Conservation (phyloP, 1,140 invertebrate genomes). For the Centruroides sculpturatus region DNA sequence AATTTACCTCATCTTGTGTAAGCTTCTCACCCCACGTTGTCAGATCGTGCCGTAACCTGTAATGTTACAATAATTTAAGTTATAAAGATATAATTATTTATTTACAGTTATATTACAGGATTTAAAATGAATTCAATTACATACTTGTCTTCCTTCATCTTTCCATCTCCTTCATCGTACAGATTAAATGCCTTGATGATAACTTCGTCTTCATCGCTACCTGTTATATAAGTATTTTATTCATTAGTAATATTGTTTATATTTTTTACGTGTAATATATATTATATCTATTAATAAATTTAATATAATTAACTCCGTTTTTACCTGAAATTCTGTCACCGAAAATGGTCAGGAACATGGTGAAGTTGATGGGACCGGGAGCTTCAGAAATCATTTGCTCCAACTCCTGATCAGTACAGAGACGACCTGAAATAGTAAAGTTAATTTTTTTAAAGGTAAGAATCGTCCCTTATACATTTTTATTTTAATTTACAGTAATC, state of each 20-base stretch:
- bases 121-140: conserved; percentile 13
- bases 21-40: conserved; percentile 97
- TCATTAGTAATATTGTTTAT: conserved; percentile 16
- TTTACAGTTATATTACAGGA: not conserved
- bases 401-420: conserved; percentile 75
- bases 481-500: not conserved
- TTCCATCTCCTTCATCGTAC: conserved; percentile 61
- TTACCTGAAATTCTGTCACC: conserved; percentile 65
- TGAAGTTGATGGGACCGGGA: conserved; percentile 87
- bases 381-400: conserved; percentile 82
- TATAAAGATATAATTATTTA: not conserved
- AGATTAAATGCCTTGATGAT: conserved; percentile 88
- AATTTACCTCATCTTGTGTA: conserved; percentile 55
- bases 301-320: conserved; percentile 2
- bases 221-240: conserved; percentile 24
- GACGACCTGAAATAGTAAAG: conserved; percentile 33
- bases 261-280: not conserved
- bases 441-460: not conserved
- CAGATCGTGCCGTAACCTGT: conserved; percentile 77
- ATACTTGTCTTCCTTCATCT: conserved; percentile 35
- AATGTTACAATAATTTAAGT: conserved; percentile 16
- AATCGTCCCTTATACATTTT: not conserved
- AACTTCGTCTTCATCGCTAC: conserved; percentile 81
- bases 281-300: not conserved
- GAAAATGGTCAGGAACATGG: conserved; percentile 80